Percentiles rank a stretch among this genome's conserved stretches.
These are phyloP conservation scores for Pedionomus torquatus DNA, from an alignment of 2,113 vertebrate species.

Conservation along the genomic window DNA sequence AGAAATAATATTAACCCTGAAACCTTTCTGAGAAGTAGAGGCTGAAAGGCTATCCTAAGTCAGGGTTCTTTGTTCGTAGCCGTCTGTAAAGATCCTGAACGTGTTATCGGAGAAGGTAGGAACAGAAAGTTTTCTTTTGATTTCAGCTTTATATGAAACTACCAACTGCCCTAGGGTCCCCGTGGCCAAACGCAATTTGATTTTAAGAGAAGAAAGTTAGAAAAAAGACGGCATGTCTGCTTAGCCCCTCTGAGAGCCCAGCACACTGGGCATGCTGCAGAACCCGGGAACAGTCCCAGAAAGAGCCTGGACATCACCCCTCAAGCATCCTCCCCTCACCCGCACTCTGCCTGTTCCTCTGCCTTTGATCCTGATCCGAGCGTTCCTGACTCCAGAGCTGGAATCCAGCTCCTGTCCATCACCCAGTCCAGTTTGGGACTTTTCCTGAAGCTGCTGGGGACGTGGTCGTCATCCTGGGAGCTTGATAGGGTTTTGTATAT, in stretches of 20 bases:
- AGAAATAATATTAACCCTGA: slow-evolving; percentile 50
- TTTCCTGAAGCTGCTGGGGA: no score
- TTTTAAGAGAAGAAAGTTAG: not conserved
- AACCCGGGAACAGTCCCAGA: not conserved
- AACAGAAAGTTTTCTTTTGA: not conserved
- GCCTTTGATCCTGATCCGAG: no score
- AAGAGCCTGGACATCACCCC: not conserved
- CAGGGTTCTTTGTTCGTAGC: not conserved
- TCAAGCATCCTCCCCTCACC: not conserved
- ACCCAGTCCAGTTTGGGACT: no score
- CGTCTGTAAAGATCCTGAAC: not conserved
- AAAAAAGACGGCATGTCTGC: not conserved
- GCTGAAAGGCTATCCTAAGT: not conserved
- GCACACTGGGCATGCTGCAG: not conserved
- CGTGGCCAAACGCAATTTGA: not conserved
- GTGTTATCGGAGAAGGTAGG: not conserved
- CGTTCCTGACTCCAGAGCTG: no score
- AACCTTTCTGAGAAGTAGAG: slow-evolving; percentile 14
- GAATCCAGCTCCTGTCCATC: no score
- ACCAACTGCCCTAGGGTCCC: not conserved
- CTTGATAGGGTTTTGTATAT: no score
- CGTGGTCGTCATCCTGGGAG: no score
- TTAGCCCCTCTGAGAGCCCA: not conserved
- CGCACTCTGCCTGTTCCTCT: no score
- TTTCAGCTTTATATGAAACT: not conserved